Percentiles rank a stretch among this genome's conserved stretches.
These are phyloP conservation scores for Frieseomelitta varia DNA, from an alignment of 1,140 invertebrate genomes.

Conservation along the genomic window DNA sequence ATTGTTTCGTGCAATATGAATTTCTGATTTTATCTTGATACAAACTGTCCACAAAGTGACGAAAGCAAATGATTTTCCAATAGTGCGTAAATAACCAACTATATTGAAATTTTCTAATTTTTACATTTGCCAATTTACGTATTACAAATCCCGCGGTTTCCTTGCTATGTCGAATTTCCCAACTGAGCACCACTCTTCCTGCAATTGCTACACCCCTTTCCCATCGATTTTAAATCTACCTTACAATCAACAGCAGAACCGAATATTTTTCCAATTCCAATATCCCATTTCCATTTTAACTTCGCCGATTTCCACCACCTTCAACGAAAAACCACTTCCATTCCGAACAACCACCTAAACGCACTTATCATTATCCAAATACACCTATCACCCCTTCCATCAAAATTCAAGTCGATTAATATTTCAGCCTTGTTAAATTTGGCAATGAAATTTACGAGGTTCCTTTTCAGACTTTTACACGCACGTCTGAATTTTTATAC, in stretches of 20 bases:
- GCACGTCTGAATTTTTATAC: too few species aligned
- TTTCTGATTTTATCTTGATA: not conserved
- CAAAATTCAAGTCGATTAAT: not conserved
- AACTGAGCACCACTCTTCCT: not conserved
- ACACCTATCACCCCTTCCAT: not conserved
- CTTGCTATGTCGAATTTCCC: not conserved
- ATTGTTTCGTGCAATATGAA: too few species aligned
- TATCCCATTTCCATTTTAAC: not conserved
- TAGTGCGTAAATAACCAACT: not conserved
- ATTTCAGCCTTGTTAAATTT: not conserved
- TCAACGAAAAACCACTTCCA: not conserved
- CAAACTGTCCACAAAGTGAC: not conserved
- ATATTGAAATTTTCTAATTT: not conserved
- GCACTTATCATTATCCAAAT: not conserved
- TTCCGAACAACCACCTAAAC: not conserved
- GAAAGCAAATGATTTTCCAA: not conserved
- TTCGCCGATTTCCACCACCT: not conserved
- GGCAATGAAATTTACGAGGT: not conserved
- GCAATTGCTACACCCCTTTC: not conserved
- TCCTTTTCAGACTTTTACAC: too few species aligned
- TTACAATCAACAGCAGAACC: not conserved
- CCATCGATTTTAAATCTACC: constrained; percentile 2
- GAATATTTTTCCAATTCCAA: constrained; percentile 3
- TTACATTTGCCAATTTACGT: not conserved
- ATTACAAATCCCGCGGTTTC: not conserved